Evolutionary conservation across 2,113 vertebrate species (phyloP).

Genomic region (Pseudolaguvia tuberculata): DNA sequence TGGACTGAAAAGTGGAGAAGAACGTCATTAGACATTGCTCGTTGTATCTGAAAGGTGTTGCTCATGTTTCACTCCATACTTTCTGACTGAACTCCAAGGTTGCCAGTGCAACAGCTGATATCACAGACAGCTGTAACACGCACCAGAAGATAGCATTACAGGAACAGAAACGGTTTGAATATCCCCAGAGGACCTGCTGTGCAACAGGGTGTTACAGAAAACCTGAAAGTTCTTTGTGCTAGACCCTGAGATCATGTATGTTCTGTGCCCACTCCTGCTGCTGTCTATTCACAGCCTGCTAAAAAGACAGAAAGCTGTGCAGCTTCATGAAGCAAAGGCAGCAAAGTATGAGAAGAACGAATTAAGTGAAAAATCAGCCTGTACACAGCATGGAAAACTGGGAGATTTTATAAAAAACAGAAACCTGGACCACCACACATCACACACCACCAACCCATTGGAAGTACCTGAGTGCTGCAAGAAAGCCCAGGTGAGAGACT

Average conservation of each 20-base stretch:
- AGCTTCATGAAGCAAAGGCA: not conserved
- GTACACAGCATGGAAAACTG: not conserved
- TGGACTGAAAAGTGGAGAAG: not conserved
- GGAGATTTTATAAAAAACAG: constrained; percentile 1
- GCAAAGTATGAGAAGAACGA: not conserved
- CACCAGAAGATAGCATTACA: constrained; percentile 37
- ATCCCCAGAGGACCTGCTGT: constrained; percentile 3
- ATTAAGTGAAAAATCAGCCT: not conserved
- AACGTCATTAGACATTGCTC: not conserved
- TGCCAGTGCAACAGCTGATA: constrained; percentile 3
- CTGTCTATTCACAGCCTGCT: constrained; percentile 61
- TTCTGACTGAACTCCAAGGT: not conserved
- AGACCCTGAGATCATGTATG: constrained; percentile 57
- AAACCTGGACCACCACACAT: not conserved
- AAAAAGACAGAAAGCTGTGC: constrained; percentile 29
- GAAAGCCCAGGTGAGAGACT: constrained; percentile 22
- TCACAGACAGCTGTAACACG: constrained; percentile 25
- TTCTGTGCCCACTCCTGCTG: constrained; percentile 62
- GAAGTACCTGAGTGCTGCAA: constrained; percentile 8
- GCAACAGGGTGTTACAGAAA: not conserved
- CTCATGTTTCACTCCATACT: not conserved
- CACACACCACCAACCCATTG: not conserved
- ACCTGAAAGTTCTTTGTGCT: constrained; percentile 64
- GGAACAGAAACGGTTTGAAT: constrained; percentile 16
- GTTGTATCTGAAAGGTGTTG: not conserved